Conservation (phyloP, 1,140 invertebrate species). For the Sesamia nonagrioides region DNA sequence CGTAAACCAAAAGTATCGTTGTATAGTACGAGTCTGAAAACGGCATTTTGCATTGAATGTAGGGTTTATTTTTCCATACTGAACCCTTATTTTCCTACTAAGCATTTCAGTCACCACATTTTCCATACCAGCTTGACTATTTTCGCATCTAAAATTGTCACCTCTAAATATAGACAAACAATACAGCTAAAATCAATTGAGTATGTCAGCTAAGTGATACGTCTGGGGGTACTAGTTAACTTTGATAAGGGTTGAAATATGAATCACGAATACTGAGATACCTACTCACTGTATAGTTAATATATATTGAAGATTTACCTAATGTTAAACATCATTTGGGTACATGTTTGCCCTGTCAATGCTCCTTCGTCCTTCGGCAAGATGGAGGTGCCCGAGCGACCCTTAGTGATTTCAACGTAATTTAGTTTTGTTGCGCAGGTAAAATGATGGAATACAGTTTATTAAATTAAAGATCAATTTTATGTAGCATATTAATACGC, state of each 20-base stretch:
- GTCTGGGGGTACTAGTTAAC: constrained; percentile 3
- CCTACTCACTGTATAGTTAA: constrained; percentile 15
- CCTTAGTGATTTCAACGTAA: constrained; percentile 35
- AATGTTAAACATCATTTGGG: constrained; percentile 41
- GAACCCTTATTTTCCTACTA: too few species aligned
- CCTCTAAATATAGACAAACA: not conserved
- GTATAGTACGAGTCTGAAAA: too few species aligned
- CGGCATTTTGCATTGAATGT: too few species aligned
- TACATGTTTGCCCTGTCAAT: constrained; percentile 47
- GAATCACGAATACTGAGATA: constrained; percentile 9
- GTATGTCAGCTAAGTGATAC: constrained; percentile 19
- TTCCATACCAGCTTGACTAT: too few species aligned
- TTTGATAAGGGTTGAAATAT: constrained; percentile 45
- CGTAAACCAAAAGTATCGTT: too few species aligned
- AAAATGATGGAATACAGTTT: not conserved
- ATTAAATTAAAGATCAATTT: not conserved
- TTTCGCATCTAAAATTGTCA: not conserved
- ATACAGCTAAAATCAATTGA: constrained; percentile 13
- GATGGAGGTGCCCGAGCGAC: constrained; percentile 29
- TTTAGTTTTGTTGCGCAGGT: constrained; percentile 29
- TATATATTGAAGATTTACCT: constrained; percentile 37
- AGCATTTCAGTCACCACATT: too few species aligned
- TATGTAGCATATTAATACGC: not conserved
- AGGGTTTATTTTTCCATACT: too few species aligned
- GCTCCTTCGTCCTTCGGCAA: constrained; percentile 37